These are phyloP conservation scores for Sorex fumeus DNA, from an alignment of 2,113 vertebrate species.

Conservation along the genomic window DNA sequence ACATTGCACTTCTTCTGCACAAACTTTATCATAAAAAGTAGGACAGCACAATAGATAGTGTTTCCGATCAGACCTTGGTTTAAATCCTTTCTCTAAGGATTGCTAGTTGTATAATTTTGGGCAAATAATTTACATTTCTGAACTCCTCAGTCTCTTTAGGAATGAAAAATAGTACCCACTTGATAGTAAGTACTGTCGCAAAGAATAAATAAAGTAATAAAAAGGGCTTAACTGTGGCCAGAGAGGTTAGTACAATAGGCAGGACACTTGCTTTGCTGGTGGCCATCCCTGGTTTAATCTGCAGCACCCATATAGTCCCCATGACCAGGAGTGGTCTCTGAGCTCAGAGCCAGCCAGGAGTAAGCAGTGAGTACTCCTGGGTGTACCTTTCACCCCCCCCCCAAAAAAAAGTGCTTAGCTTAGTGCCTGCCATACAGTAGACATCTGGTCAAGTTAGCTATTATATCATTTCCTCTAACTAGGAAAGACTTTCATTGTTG, in stretches of 20 bases:
- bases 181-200: not conserved
- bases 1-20: slow-evolving; percentile 5
- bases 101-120: slow-evolving; percentile 31
- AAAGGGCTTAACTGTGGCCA: slow-evolving; percentile 14
- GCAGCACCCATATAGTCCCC: too few species aligned
- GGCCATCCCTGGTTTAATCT: too few species aligned
- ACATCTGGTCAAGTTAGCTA: slow-evolving; percentile 42
- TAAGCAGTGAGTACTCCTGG: too few species aligned
- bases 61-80: slow-evolving; percentile 32
- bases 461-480: slow-evolving; percentile 31
- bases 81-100: slow-evolving; percentile 47
- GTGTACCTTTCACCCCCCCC: too few species aligned
- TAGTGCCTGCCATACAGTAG: not conserved
- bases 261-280: not conserved
- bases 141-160: slow-evolving; percentile 6
- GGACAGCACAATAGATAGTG: slow-evolving; percentile 14
- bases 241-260: too few species aligned
- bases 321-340: too few species aligned
- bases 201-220: slow-evolving; percentile 48
- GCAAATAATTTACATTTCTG: slow-evolving; percentile 31
- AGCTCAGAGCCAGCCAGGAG: too few species aligned
- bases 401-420: not conserved
- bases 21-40: slow-evolving; percentile 60
- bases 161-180: slow-evolving; percentile 58
- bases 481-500: slow-evolving; percentile 10